A percentile compares a stretch with the other conserved stretches of the same genome.
These are phyloP conservation scores for Scotopteryx bipunctaria DNA, from an alignment of 2,888 invertebrate genomes.

Conservation along the genomic window DNA sequence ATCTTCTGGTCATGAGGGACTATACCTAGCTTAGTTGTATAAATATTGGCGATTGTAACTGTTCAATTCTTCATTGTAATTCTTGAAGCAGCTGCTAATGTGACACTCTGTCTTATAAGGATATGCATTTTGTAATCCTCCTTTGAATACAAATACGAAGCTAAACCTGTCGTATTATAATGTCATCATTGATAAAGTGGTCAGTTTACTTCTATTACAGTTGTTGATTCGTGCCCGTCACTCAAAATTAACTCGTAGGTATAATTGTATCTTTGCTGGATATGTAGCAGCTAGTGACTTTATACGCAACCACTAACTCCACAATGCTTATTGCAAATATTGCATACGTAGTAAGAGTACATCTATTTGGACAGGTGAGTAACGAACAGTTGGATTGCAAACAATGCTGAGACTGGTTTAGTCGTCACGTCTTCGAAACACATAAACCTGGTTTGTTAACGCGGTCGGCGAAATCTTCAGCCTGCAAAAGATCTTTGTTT, in stretches of 20 bases:
- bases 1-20: slow-evolving; percentile 21
- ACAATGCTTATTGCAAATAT: slow-evolving; percentile 20
- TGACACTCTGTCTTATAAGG: slow-evolving; percentile 53
- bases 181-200: slow-evolving; percentile 11
- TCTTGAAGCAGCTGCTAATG: slow-evolving; percentile 49
- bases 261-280: neutral
- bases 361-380: slow-evolving; percentile 61
- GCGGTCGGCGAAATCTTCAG: slow-evolving; percentile 53
- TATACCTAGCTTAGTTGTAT: neutral
- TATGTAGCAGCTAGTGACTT: slow-evolving; percentile 11
- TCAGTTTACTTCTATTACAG: neutral
- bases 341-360: slow-evolving; percentile 38
- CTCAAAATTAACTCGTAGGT: no score
- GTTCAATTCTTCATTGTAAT: slow-evolving; percentile 51
- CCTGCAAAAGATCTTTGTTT: slow-evolving; percentile 60
- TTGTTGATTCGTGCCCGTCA: no score
- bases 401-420: slow-evolving; percentile 30
- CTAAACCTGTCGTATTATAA: slow-evolving; percentile 34
- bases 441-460: slow-evolving; percentile 43
- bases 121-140: slow-evolving; percentile 52
- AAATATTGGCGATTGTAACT: slow-evolving; percentile 41
- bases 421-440: slow-evolving; percentile 42
- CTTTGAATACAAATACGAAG: slow-evolving; percentile 52
- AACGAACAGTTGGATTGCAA: slow-evolving; percentile 27
- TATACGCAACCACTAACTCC: slow-evolving; percentile 21